These are phyloP conservation scores for Drosophila tropicalis DNA, from an alignment of 1,140 invertebrate species.

Conservation along the genomic window DNA sequence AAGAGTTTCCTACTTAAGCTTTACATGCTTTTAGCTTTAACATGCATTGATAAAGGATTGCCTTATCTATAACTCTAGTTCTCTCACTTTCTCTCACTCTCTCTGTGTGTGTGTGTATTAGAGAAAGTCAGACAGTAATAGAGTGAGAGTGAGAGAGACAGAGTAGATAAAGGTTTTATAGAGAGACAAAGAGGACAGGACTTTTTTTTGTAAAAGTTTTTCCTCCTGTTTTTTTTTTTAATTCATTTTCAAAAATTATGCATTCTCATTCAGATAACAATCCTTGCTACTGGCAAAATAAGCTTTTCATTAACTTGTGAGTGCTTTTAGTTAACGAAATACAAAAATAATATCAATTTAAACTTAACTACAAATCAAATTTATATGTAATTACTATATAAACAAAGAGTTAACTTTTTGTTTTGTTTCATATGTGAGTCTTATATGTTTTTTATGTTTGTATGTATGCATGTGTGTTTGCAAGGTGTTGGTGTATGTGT, in stretches of 20 bases:
- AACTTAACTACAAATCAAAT: constrained; percentile 68
- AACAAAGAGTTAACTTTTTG: constrained; percentile 4
- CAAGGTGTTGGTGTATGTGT: constrained; percentile 7
- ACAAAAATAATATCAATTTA: constrained; percentile 36
- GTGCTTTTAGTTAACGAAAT: constrained; percentile 2
- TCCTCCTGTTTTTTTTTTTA: background rate
- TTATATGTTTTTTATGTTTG: constrained; percentile 21
- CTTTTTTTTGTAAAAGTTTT: constrained; percentile 40
- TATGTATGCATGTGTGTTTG: constrained; percentile 29
- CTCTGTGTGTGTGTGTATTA: background rate
- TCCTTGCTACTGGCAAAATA: constrained; percentile 30
- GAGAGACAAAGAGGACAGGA: constrained; percentile 16
- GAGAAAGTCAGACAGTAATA: background rate
- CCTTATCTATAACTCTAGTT: constrained; percentile 32
- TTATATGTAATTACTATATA: constrained; percentile 36
- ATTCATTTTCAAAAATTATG: constrained; percentile 11
- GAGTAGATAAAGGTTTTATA: background rate
- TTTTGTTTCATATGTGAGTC: constrained; percentile 24
- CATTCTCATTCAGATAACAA: constrained; percentile 38
- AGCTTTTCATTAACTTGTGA: constrained; percentile 28
- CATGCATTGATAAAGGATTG: constrained; percentile 52
- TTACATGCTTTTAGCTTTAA: constrained; percentile 79
- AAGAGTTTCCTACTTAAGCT: constrained; percentile 73
- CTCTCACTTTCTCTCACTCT: background rate
- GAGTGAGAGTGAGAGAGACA: background rate